Conservation (phyloP, 1,140 invertebrate species). For the Elymnias hypermnestra region DNA sequence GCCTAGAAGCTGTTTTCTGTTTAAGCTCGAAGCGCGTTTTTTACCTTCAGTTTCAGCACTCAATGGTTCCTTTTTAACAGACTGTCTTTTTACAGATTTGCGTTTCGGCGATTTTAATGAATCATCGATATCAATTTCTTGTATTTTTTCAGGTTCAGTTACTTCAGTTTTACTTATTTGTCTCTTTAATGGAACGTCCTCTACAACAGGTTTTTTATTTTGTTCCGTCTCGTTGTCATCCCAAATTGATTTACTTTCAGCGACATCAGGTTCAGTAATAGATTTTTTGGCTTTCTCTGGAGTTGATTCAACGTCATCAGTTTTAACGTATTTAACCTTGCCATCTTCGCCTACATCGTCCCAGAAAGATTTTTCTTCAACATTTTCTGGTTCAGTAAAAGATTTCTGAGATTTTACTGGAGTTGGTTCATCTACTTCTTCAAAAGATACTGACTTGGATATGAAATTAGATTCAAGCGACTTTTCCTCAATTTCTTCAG, state of each 20-base stretch:
- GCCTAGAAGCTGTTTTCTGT: constrained; percentile 59
- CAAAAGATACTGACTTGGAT: constrained; percentile 23
- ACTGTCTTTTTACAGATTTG: constrained; percentile 63
- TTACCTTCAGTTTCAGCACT: constrained; percentile 72
- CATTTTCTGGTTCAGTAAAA: constrained; percentile 41
- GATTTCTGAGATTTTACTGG: constrained; percentile 34
- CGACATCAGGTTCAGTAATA: constrained; percentile 43
- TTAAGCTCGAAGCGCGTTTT: constrained; percentile 62
- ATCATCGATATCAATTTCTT: constrained; percentile 54
- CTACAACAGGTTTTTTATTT: constrained; percentile 40
- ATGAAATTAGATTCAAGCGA: constrained; percentile 31
- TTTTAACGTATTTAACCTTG: constrained; percentile 33
- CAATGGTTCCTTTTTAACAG: constrained; percentile 55
- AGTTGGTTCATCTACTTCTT: constrained; percentile 29
- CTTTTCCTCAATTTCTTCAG: constrained; percentile 52
- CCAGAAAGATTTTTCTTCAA: constrained; percentile 63
- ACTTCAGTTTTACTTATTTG: constrained; percentile 35
- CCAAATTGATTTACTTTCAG: constrained; percentile 43
- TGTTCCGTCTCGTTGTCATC: constrained; percentile 61
- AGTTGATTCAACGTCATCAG: constrained; percentile 32
- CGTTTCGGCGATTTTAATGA: constrained; percentile 73
- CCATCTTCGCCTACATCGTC: constrained; percentile 40
- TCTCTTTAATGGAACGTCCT: constrained; percentile 42
- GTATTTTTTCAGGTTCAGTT: constrained; percentile 53
- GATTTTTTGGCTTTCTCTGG: constrained; percentile 38